These are phyloP conservation scores for Scatophagus argus DNA, from an alignment of 2,113 vertebrate genomes.

Conservation along the genomic window DNA sequence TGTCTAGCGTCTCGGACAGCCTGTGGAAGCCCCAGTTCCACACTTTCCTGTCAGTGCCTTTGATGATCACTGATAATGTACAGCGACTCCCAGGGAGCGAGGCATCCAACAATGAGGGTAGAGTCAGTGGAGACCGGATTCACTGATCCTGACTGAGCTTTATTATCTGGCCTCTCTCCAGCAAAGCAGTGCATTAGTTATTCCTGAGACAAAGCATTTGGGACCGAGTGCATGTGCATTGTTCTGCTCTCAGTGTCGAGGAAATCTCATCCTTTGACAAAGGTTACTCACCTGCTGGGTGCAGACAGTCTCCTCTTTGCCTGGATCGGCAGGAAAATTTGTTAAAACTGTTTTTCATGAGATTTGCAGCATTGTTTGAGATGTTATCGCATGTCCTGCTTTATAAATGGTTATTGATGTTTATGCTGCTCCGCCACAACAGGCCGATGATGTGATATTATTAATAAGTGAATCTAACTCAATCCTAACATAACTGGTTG, in stretches of 20 bases:
- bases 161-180: slow-evolving; percentile 74
- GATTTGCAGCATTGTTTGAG: neutral
- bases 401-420: neutral
- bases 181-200: slow-evolving; percentile 62
- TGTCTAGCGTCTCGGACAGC: slow-evolving; percentile 67
- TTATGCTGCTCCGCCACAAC: neutral
- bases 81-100: slow-evolving; percentile 72
- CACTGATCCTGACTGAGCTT: slow-evolving; percentile 80
- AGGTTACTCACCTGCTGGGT: slow-evolving; percentile 31
- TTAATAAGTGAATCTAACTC: neutral
- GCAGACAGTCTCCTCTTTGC: neutral
- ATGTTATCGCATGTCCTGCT: neutral
- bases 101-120: slow-evolving; percentile 74
- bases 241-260: slow-evolving; percentile 18
- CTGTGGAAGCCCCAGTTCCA: slow-evolving; percentile 76
- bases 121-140: slow-evolving; percentile 77
- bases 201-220: slow-evolving; percentile 58
- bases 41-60: slow-evolving; percentile 84
- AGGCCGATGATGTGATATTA: neutral
- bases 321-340: neutral
- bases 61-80: slow-evolving; percentile 84
- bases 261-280: slow-evolving; percentile 28
- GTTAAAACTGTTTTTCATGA: neutral
- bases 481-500: neutral
- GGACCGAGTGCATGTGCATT: slow-evolving; percentile 31